Evolutionary conservation across 2,888 invertebrate species (phyloP).

Genomic region (Amblyjoppa fuscipennis): DNA sequence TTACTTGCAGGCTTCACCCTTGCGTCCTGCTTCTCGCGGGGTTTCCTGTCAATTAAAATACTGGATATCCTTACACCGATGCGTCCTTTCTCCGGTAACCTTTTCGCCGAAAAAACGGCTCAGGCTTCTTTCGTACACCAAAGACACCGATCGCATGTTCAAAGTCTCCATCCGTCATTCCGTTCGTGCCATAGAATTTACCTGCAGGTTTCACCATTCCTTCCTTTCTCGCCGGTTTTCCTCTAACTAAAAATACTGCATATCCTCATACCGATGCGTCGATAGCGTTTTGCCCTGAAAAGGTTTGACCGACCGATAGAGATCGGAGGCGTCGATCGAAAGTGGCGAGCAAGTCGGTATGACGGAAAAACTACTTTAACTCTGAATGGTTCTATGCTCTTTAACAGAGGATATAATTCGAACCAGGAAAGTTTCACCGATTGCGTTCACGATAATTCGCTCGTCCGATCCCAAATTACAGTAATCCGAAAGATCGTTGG

Average conservation of each 20-base stretch:
- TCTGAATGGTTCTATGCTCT: not conserved
- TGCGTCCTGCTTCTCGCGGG: not conserved
- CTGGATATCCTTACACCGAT: too few species aligned
- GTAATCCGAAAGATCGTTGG: constrained; percentile 56
- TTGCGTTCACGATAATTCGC: constrained; percentile 38
- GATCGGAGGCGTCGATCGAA: too few species aligned
- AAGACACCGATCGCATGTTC: not conserved
- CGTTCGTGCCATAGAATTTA: not conserved
- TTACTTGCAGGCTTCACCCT: not conserved
- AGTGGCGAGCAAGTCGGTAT: too few species aligned
- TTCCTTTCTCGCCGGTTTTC: not conserved
- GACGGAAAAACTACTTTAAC: not conserved
- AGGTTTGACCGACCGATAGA: too few species aligned
- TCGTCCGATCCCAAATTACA: constrained; percentile 48
- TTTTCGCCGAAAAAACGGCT: too few species aligned
- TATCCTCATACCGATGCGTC: too few species aligned
- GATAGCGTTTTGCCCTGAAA: too few species aligned
- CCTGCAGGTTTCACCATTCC: not conserved
- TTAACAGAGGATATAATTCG: not conserved
- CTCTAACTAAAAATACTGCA: constrained; percentile 4
- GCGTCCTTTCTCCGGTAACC: too few species aligned
- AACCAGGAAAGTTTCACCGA: not conserved
- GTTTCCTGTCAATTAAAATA: constrained; percentile 10
- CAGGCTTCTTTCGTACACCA: too few species aligned
- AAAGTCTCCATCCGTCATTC: not conserved